Evolutionary conservation across 2,113 vertebrate species (phyloP).

Genomic region (Mungos mungo): DNA sequence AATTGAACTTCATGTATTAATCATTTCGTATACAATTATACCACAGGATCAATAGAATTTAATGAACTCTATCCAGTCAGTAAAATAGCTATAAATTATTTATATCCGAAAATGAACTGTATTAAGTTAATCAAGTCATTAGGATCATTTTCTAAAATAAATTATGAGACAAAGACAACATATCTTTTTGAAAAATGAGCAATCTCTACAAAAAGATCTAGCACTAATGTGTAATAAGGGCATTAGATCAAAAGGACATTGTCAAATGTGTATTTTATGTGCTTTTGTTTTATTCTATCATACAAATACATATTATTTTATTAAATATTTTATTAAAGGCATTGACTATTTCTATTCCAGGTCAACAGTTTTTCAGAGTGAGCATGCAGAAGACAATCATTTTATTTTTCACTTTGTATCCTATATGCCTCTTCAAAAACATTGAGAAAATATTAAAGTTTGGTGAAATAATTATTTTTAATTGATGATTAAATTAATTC

Average conservation of each 20-base stretch:
- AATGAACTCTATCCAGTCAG: conserved; percentile 41
- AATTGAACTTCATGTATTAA: conserved; percentile 47
- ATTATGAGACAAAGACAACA: conserved; percentile 12
- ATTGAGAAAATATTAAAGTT: background rate
- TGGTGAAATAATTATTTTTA: background rate
- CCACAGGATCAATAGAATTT: conserved; percentile 64
- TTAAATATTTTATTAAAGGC: conserved; percentile 9
- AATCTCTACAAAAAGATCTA: background rate
- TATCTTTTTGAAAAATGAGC: background rate
- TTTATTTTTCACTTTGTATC: background rate
- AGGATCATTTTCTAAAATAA: conserved; percentile 41
- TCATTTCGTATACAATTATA: conserved; percentile 41
- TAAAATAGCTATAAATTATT: conserved; percentile 50
- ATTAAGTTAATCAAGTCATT: conserved; percentile 46
- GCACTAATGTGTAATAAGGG: background rate
- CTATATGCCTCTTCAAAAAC: background rate
- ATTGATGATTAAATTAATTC: background rate
- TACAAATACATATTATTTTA: background rate
- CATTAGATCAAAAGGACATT: background rate
- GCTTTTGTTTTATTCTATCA: background rate
- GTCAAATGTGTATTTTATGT: background rate
- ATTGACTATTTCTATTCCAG: background rate
- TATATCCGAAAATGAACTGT: conserved; percentile 36
- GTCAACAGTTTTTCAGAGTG: background rate
- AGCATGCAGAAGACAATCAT: background rate